Conservation (phyloP, 2,888 invertebrate genomes). For the Tipula lateralis region DNA sequence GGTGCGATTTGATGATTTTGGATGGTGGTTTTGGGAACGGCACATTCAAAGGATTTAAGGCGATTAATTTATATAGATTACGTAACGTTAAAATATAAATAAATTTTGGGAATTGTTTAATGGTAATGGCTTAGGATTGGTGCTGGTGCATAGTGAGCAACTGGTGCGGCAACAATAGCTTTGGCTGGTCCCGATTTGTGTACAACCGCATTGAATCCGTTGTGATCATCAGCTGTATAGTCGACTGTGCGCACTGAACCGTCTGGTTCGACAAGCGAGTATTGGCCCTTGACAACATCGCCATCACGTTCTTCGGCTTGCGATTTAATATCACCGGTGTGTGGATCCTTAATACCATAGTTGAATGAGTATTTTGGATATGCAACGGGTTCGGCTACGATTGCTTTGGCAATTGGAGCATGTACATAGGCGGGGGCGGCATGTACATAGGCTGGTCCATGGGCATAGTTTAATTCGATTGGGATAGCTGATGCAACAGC, state of each 20-base stretch:
- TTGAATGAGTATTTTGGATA: slow-evolving; percentile 67
- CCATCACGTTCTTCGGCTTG: slow-evolving; percentile 66
- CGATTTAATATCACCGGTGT: slow-evolving; percentile 68
- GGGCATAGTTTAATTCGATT: slow-evolving; percentile 48
- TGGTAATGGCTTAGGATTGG: slow-evolving; percentile 47
- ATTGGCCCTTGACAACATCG: slow-evolving; percentile 66
- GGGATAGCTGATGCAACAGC: slow-evolving; percentile 46
- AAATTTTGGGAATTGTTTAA: not conserved
- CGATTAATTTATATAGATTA: not conserved
- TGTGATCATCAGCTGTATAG: slow-evolving; percentile 65
- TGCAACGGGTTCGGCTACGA: slow-evolving; percentile 46
- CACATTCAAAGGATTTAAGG: not conserved
- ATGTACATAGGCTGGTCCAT: slow-evolving; percentile 40
- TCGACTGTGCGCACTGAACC: slow-evolving; percentile 55
- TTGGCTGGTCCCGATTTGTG: slow-evolving; percentile 60
- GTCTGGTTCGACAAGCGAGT: slow-evolving; percentile 52
- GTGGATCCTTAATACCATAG: slow-evolving; percentile 65
- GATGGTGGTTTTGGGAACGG: not conserved
- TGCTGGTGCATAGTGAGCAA: slow-evolving; percentile 49
- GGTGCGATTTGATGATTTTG: not conserved
- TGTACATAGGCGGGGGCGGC: slow-evolving; percentile 35
- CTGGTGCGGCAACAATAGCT: slow-evolving; percentile 44
- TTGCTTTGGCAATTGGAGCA: slow-evolving; percentile 38
- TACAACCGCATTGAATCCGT: slow-evolving; percentile 66
- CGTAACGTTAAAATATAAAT: not conserved